Evolutionary conservation across 2,888 invertebrate species (phyloP), one percentile per base, ranked within the genome.

Genomic region (Bruchidius siliquastri): DNA sequence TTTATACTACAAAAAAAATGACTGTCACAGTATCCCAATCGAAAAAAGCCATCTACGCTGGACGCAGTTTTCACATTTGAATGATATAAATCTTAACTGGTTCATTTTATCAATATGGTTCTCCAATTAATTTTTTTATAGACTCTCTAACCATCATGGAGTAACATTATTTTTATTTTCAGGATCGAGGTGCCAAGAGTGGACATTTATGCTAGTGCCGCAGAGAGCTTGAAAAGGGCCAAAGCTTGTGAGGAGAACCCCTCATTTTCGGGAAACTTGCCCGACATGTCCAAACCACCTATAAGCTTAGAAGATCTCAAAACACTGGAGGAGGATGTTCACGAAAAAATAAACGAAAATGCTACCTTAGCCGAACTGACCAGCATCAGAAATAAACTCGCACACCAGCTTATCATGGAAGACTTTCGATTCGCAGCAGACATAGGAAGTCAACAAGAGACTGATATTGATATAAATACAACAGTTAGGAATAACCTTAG

Each of bases 321-420:
- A 76, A 80, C 79, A 0, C 75, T 84, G 70, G 80, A 83, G 73
- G 79, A 80, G 1, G 83, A 83, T 67, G 81, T 80, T 4, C 79
- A 78, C 0, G 79, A 79, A 21, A 81, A 82, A 76, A 81, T 80
- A 30, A 77, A 75, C 49, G 77, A 75, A 67, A 87, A 88, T 80
- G 88, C 88, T 72, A 88, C 89, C 75, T 87, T 90, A 68, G 84
- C 86, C 72, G 88, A 89, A 68, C 82, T 90, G 70, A 86, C 88
- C 68, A 87, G 86, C 77, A 81, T 89, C 67, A 84, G 88, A 77
- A 84, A 86, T 26, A 87, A 88, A 82, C 87, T 90, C 72, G 85
- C 88, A 18, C 86, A 87, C 20, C 88, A 90, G 82, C 74, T 81
- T 10, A 73, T 76, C n/a, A 82, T 89, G 21, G 80, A 80, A 72